Evolutionary conservation across 2,888 invertebrate genomes (phyloP).

Genomic region (Lapara coniferarum): DNA sequence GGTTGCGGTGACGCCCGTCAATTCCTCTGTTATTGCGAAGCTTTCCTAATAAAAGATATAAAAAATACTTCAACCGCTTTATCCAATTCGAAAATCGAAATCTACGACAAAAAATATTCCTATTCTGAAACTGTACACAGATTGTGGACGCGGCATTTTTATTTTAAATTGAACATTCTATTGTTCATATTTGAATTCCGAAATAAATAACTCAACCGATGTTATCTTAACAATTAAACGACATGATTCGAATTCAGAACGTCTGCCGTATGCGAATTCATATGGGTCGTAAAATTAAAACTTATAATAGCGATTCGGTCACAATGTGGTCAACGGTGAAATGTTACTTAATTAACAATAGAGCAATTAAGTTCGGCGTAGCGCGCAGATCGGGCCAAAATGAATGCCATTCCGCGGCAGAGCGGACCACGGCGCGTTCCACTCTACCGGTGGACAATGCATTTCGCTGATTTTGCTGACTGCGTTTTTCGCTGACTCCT

Average conservation of each 20-base stretch:
- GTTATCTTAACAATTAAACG: slow-evolving; percentile 19
- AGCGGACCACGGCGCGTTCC: slow-evolving; percentile 53
- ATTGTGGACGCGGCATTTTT: not conserved
- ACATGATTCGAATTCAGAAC: slow-evolving; percentile 16
- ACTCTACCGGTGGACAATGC: slow-evolving; percentile 70
- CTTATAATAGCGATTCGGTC: slow-evolving; percentile 62
- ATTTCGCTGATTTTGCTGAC: slow-evolving; percentile 77
- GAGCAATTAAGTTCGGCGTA: slow-evolving; percentile 78
- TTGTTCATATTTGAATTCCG: not conserved
- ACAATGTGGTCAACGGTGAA: slow-evolving; percentile 71
- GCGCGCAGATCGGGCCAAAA: slow-evolving; percentile 68
- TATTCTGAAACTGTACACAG: slow-evolving; percentile 9
- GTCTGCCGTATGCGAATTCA: slow-evolving; percentile 35
- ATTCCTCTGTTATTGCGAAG: not conserved
- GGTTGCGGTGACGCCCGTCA: slow-evolving; percentile 10
- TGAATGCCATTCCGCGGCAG: slow-evolving; percentile 67
- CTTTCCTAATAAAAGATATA: not conserved
- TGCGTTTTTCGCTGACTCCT: slow-evolving; percentile 65
- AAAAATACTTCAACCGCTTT: slow-evolving; percentile 18
- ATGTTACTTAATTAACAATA: slow-evolving; percentile 83
- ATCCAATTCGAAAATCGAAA: not conserved
- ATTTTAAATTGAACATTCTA: not conserved
- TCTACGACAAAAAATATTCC: not conserved
- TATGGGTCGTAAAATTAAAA: slow-evolving; percentile 53
- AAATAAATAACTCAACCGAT: not conserved